Evolutionary conservation across 2,888 invertebrate species (phyloP).

Genomic region (Cyaniris semiargus): DNA sequence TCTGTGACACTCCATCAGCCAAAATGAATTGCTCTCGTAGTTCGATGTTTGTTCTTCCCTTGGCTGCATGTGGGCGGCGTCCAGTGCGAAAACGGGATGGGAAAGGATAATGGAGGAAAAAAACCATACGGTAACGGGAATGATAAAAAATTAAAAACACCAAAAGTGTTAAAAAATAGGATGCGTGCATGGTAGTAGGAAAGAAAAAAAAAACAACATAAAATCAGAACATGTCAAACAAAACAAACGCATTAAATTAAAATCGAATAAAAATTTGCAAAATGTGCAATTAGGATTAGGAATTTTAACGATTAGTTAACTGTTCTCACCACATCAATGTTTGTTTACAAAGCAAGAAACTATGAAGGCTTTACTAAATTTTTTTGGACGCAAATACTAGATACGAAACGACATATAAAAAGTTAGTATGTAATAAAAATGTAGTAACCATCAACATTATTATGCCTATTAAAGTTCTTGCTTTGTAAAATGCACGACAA

Average conservation of each 20-base stretch:
- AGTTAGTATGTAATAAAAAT: background rate
- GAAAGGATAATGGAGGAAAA: conserved; percentile 56
- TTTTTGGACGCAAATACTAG: no score
- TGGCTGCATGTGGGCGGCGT: conserved; percentile 89
- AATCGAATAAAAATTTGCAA: conserved; percentile 56
- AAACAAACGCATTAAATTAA: conserved; percentile 60
- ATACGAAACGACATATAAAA: no score
- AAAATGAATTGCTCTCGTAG: conserved; percentile 99
- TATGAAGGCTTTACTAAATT: background rate
- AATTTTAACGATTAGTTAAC: conserved; percentile 70
- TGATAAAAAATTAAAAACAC: conserved; percentile 66
- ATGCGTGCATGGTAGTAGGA: conserved; percentile 75
- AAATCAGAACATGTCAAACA: conserved; percentile 78
- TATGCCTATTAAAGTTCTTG: conserved; percentile 27
- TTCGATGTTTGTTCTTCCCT: conserved; percentile 99
- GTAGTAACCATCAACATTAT: conserved; percentile 48
- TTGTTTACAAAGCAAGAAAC: conserved; percentile 64
- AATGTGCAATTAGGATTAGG: conserved; percentile 76
- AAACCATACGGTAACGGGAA: conserved; percentile 72
- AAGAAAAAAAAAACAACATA: conserved; percentile 72
- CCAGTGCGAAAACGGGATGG: conserved; percentile 66
- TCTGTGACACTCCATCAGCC: conserved; percentile 98
- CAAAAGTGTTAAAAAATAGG: conserved; percentile 67
- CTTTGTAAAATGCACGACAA: conserved; percentile 17
- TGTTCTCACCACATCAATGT: conserved; percentile 64